Base-by-base conservation (phyloP, 2,888 invertebrate genomes). In the Lasioglossum lativentre region DNA sequence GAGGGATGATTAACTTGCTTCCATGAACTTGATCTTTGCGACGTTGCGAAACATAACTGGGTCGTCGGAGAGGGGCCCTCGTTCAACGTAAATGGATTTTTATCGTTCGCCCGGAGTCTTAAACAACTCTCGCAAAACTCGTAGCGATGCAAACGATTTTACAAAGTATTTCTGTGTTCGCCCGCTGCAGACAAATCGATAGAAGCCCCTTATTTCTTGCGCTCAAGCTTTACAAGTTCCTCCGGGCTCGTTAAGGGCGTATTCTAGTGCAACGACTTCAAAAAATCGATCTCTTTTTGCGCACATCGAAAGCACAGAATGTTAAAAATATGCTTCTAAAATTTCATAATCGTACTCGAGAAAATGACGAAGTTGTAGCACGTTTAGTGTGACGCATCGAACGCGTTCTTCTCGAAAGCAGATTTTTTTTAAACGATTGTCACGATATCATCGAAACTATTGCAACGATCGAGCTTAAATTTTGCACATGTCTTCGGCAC, bases 1-100 rank as follows among this genome's bases (percentile, higher is more conserved):
- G 68, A 12, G 68, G 34, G 47, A 82, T 66, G 74, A 76, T 85
- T 78, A 79, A 85, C 75, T 75, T 19, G 47, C 72, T 30, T 27
- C 59, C 34, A 23, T 66, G 71, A 75, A 59, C 42, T 59, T 42
- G 75, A 78, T 75, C 56, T 80, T 47, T 10, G n/a, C 45, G 66
- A 16, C 12, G 59, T 12, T 30, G 34, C 23, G 68, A 23, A 59
- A 68, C 16, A 16, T 52, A 38, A 45, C 16, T 19, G 12, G 23
- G 73, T 19, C 45, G 63, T 42, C 27, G 16, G 79, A 79, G 47
- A 70, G 56, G 3, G 56, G n/a, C n/a, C 56, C n/a, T 12, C 38
- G 68, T 66, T 34, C 34, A 19, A 23, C 16, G 8, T 30, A 63
- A 63, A 63, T 63, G 63, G 16, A 30, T 63, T 63, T 30, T 63